Evolutionary conservation across 2,113 vertebrate species (phyloP).

Genomic region (Stegostoma tigrinum): DNA sequence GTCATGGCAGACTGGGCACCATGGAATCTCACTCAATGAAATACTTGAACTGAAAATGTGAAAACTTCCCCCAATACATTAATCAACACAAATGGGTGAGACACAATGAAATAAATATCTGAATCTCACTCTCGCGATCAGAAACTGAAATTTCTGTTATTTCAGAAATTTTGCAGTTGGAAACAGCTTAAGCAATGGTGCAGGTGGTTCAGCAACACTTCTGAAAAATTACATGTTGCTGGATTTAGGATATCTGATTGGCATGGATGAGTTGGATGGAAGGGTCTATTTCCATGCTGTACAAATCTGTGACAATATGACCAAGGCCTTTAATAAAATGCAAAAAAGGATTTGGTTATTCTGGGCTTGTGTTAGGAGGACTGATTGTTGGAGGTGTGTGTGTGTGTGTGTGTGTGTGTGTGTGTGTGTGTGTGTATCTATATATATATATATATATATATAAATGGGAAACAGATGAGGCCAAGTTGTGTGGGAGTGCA

Average conservation of each 20-base stretch:
- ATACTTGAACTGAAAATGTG: no score
- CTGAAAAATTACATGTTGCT: slow-evolving; percentile 24
- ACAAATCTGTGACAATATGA: neutral
- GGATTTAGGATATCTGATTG: no score
- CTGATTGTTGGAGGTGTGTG: neutral
- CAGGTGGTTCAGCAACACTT: neutral
- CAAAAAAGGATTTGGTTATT: neutral
- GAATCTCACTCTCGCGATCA: neutral
- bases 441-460: no score
- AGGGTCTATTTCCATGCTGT: no score
- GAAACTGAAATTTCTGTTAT: no score
- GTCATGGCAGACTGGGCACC: no score
- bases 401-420: neutral
- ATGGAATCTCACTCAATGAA: no score
- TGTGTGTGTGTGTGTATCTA: neutral
- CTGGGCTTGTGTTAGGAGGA: neutral
- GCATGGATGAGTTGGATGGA: no score
- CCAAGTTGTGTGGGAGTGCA: slow-evolving; percentile 12
- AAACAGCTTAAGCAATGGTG: neutral
- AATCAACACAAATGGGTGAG: neutral
- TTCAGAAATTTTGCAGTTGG: neutral
- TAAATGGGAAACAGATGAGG: slow-evolving; percentile 34
- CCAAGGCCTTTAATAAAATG: slow-evolving; percentile 25
- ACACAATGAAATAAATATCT: neutral
- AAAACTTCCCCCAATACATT: neutral